These are phyloP conservation scores for Aplidium turbinatum DNA, from an alignment of 23 tunicate species.

Conservation along the genomic window DNA sequence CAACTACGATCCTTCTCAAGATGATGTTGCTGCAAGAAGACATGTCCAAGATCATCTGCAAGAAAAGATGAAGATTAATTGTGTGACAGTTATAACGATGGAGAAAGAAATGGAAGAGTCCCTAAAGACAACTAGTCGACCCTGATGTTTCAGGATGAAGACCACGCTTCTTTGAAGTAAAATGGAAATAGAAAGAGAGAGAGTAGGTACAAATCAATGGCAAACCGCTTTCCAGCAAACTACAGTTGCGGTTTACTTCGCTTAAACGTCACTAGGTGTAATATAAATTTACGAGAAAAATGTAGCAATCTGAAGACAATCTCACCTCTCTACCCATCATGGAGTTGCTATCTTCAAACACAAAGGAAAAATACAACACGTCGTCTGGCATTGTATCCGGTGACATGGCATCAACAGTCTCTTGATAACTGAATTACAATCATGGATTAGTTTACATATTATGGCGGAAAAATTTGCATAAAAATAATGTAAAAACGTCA, in stretches of 20 bases:
- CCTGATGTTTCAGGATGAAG: neutral
- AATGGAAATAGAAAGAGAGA: too few species aligned
- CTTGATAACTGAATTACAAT: too few species aligned
- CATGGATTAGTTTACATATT: too few species aligned
- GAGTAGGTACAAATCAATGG: too few species aligned
- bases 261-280: neutral
- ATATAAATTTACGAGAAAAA: neutral
- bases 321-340: slow-evolving; percentile 55
- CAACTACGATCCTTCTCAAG: slow-evolving; percentile 35
- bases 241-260: neutral
- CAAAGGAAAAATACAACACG: slow-evolving; percentile 24
- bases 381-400: neutral
- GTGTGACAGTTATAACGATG: too few species aligned
- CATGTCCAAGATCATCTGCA: slow-evolving; percentile 75
- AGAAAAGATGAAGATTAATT: neutral
- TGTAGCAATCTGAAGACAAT: neutral
- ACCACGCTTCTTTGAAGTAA: too few species aligned
- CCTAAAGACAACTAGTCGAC: neutral
- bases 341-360: slow-evolving; percentile 39
- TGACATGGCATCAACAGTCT: neutral
- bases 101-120: too few species aligned
- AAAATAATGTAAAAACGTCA: too few species aligned
- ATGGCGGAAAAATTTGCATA: too few species aligned
- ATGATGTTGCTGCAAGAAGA: slow-evolving; percentile 79
- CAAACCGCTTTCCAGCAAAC: too few species aligned